Conservation (phyloP, 2,797 vertebrate species). For the Calcarius lapponicus region DNA sequence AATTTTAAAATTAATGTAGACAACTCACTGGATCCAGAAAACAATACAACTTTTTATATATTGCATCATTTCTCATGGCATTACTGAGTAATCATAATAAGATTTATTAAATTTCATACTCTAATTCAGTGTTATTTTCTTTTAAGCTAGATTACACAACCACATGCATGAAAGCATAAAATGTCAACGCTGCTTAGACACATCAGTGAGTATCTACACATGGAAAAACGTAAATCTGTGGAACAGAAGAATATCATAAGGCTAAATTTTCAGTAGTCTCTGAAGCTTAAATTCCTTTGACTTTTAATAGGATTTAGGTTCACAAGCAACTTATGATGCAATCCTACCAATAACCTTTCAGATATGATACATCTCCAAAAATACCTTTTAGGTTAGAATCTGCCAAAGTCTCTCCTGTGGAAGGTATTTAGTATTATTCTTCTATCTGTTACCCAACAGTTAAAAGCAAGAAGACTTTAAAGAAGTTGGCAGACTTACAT, state of each 20-base stretch:
- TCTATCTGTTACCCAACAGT: neutral
- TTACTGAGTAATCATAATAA: neutral
- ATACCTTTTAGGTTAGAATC: neutral
- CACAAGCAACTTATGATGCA: neutral
- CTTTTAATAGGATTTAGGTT: neutral
- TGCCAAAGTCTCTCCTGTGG: neutral
- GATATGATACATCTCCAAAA: neutral
- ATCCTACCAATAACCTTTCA: neutral
- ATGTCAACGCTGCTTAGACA: neutral
- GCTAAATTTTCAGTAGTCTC: neutral
- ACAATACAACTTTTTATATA: neutral
- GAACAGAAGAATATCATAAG: neutral
- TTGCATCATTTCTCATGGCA: neutral
- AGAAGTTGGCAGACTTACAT: neutral
- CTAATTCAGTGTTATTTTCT: neutral
- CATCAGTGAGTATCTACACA: neutral
- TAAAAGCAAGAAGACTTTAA: neutral
- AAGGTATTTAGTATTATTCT: neutral
- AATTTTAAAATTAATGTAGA: neutral
- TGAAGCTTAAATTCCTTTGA: neutral
- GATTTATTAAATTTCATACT: neutral
- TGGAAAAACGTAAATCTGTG: neutral
- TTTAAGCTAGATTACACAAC: neutral
- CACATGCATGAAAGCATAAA: neutral
- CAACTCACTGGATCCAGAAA: neutral